These are phyloP conservation scores for Trichonephila clavipes DNA, from an alignment of 1,140 invertebrate species.

Conservation along the genomic window DNA sequence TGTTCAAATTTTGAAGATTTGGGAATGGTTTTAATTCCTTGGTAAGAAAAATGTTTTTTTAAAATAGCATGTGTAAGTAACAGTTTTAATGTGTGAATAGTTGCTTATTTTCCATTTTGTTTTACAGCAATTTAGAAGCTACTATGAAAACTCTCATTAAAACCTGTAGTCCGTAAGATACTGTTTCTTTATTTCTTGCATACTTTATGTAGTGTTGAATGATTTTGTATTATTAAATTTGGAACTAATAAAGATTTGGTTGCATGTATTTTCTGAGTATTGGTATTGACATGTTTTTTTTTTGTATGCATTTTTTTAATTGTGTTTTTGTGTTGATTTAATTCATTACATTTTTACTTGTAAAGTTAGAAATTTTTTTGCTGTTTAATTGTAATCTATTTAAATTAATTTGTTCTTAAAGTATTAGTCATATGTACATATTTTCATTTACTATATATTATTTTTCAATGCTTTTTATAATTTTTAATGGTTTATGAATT, in stretches of 20 bases:
- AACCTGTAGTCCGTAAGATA: conserved; percentile 83
- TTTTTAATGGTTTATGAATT: neutral
- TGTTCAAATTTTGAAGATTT: conserved; percentile 83
- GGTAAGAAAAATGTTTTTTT: conserved; percentile 80
- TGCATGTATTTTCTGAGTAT: no score
- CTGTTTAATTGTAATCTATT: no score
- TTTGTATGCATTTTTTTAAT: neutral
- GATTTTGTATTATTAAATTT: no score
- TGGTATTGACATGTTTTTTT: neutral
- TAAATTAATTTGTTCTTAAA: no score
- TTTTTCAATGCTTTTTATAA: neutral
- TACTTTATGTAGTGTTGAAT: no score
- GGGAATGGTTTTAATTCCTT: conserved; percentile 84
- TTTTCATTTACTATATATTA: no score
- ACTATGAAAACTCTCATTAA: conserved; percentile 80
- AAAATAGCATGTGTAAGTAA: neutral
- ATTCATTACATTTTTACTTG: no score
- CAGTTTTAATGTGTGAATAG: neutral
- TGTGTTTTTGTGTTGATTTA: neutral
- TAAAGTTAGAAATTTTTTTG: no score
- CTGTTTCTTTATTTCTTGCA: neutral
- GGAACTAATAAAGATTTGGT: no score
- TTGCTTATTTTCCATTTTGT: conserved; percentile 46
- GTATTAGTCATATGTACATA: no score
- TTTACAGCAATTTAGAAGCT: conserved; percentile 75